Conservation (phyloP, 2,797 vertebrate species). For the Tokudaia muenninki region DNA sequence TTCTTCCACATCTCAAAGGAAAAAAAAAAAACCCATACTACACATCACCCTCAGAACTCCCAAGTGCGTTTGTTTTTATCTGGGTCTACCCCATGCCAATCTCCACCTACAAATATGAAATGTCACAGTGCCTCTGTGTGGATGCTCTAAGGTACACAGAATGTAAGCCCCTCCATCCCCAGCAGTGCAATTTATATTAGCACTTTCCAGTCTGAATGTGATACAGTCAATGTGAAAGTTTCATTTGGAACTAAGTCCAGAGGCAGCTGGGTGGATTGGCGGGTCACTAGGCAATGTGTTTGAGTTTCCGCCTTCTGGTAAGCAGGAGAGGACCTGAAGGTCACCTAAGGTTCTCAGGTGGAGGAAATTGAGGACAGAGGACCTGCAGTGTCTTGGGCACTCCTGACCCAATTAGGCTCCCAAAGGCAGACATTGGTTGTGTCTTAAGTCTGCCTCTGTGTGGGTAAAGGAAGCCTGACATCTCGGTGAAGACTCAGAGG, state of each 20-base stretch:
- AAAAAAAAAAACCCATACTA: background rate
- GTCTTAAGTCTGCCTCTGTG: background rate
- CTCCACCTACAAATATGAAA: background rate
- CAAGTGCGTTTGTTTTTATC: background rate
- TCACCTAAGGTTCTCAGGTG: rapidly evolving
- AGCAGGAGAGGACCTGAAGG: background rate
- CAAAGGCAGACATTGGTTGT: rapidly evolving
- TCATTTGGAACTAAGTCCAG: background rate
- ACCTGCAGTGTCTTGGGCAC: background rate
- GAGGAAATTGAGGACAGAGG: background rate
- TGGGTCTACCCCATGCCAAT: background rate
- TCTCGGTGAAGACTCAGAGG: background rate
- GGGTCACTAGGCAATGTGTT: background rate
- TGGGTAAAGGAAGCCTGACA: rapidly evolving
- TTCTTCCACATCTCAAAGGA: background rate
- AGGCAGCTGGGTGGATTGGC: rapidly evolving
- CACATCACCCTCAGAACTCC: rapidly evolving
- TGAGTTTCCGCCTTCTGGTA: background rate
- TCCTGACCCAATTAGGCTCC: background rate
- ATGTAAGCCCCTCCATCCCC: rapidly evolving
- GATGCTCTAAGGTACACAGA: rapidly evolving
- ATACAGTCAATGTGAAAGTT: rapidly evolving
- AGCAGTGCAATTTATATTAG: rapidly evolving
- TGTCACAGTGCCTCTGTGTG: rapidly evolving
- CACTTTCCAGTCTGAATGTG: background rate